These are phyloP conservation scores for Spizella passerina DNA, from an alignment of 2,797 vertebrate genomes.

Conservation along the genomic window DNA sequence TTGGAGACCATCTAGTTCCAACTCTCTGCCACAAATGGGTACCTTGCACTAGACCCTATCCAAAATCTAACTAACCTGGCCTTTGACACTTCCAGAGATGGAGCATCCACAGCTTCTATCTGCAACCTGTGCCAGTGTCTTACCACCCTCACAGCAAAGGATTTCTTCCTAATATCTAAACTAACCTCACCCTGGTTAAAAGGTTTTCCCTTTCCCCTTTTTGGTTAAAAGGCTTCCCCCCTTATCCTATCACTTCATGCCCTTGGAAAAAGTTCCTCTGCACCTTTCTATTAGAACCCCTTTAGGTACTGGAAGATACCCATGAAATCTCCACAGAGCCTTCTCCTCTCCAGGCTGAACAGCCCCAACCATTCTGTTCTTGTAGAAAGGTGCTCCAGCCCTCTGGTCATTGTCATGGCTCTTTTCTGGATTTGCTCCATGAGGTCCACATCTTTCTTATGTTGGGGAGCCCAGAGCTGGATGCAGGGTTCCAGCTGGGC, in stretches of 20 bases:
- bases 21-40: too few relatives aligned
- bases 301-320: neutral
- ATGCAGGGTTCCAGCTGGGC: neutral
- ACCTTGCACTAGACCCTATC: accelerated
- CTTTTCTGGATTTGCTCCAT: neutral
- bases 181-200: neutral
- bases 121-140: neutral
- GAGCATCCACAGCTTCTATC: neutral
- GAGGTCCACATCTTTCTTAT: neutral
- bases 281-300: neutral
- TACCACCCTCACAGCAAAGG: neutral
- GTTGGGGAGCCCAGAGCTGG: neutral
- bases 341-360: neutral
- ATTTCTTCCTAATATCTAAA: neutral
- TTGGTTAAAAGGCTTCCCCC: neutral
- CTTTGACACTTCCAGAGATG: neutral
- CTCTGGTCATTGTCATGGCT: neutral
- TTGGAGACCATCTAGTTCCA: neutral
- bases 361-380: neutral
- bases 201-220: neutral
- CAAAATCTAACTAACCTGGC: neutral
- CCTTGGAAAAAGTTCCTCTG: neutral
- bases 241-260: neutral
- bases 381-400: neutral
- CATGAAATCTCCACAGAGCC: neutral